Evolutionary conservation across 2,113 vertebrate species (phyloP).

Genomic region (Malurus alboscapulatus): DNA sequence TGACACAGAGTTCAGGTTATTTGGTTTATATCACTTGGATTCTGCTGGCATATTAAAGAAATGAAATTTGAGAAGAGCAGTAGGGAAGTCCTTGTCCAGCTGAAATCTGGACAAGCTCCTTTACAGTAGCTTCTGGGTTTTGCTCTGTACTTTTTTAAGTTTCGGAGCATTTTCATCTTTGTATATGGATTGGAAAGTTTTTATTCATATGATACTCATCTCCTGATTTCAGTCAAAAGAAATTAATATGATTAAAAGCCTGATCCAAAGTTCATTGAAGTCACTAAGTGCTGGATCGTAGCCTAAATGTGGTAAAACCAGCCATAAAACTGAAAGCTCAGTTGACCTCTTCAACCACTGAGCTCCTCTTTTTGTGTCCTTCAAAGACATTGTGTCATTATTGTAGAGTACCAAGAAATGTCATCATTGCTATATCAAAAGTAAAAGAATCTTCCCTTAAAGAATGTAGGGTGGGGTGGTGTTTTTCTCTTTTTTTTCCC

Average conservation of each 20-base stretch:
- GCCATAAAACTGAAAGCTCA: background rate
- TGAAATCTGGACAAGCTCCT: background rate
- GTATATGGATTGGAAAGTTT: background rate
- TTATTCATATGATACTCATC: constrained; percentile 8
- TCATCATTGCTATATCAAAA: background rate
- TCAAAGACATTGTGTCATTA: background rate
- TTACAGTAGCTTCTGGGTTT: background rate
- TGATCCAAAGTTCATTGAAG: background rate
- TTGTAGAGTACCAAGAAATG: background rate
- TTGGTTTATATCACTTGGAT: constrained; percentile 59
- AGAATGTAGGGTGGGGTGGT: background rate
- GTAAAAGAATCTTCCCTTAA: background rate
- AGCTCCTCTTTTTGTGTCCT: background rate
- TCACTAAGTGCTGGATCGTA: background rate
- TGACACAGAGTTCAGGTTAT: constrained; percentile 65
- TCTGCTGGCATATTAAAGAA: constrained; percentile 56
- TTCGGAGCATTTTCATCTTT: constrained; percentile 36
- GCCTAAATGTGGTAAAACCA: background rate
- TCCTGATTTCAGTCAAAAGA: background rate
- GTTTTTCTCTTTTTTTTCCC: background rate
- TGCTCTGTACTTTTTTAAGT: constrained; percentile 37
- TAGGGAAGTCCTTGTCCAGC: background rate
- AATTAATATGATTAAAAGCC: background rate
- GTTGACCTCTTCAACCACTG: background rate
- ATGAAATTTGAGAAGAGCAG: constrained; percentile 53